A percentile compares a stretch with the other conserved stretches of the same genome.
phyloP scores from a whole-genome alignment of 2,113 vertebrate species.

The Poeciliopsis prolifica region DNA sequence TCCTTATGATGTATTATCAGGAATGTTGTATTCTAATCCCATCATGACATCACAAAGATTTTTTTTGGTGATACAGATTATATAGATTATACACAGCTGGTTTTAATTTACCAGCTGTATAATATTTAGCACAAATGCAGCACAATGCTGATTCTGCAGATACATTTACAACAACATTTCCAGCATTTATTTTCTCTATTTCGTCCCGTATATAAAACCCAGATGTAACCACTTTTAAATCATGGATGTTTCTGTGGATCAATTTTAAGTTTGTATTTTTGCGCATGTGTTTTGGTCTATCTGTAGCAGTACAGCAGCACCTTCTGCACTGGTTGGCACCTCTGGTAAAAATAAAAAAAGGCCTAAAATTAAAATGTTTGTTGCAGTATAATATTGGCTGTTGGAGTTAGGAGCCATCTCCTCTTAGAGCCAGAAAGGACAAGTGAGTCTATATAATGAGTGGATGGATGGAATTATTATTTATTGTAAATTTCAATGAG shows the following conservation, averaged over 20 bases:
- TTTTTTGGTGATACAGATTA: constrained; percentile 59
- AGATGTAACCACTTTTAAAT: background rate
- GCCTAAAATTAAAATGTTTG: too few relatives aligned
- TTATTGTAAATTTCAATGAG: too few relatives aligned
- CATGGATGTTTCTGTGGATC: background rate
- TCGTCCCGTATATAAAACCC: constrained; percentile 14
- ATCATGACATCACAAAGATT: constrained; percentile 45
- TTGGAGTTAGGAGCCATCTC: too few relatives aligned
- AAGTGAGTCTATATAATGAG: too few relatives aligned
- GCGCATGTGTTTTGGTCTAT: background rate
- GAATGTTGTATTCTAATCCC: constrained; percentile 48
- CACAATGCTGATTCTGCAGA: constrained; percentile 46
- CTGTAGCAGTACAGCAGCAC: background rate
- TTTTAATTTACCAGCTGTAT: constrained; percentile 60
- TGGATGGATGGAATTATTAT: too few relatives aligned
- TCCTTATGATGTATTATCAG: constrained; percentile 33
- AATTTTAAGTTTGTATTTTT: constrained; percentile 4
- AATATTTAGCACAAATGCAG: constrained; percentile 42
- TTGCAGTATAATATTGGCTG: too few relatives aligned
- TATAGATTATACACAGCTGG: background rate
- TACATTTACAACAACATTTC: constrained; percentile 42
- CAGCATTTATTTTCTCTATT: background rate
- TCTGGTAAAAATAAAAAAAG: background rate
- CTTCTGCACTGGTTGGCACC: background rate
- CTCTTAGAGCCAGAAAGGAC: too few relatives aligned